Percentiles rank a stretch among this genome's conserved stretches.
phyloP scores from a whole-genome alignment of 2,888 invertebrate species.

The Pristionchus entomophagus region DNA sequence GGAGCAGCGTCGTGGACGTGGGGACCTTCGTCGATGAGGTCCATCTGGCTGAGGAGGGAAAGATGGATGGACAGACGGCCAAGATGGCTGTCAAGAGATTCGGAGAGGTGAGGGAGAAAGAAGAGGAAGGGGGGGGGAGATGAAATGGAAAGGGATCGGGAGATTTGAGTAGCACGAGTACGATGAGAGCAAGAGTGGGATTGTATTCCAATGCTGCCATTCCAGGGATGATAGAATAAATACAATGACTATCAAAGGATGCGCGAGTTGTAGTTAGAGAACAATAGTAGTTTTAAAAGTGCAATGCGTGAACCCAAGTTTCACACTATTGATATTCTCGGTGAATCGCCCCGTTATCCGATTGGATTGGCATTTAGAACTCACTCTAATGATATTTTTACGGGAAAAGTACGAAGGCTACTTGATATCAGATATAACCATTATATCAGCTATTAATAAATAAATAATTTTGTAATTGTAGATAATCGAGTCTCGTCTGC shows the following conservation, averaged over 20 bases:
- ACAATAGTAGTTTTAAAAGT: no score
- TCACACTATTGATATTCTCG: neutral
- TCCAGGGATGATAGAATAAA: no score
- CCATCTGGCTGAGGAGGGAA: slow-evolving; percentile 68
- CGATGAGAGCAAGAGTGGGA: neutral
- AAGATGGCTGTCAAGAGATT: slow-evolving; percentile 62
- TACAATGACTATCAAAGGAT: no score
- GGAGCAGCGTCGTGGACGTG: slow-evolving; percentile 60
- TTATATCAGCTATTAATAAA: no score
- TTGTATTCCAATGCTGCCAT: no score
- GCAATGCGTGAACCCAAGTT: no score
- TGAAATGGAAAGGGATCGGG: neutral
- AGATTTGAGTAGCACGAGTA: neutral
- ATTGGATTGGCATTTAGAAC: neutral
- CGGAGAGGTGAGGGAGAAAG: slow-evolving; percentile 48
- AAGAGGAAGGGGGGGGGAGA: neutral
- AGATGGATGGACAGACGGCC: slow-evolving; percentile 69
- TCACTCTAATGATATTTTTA: no score
- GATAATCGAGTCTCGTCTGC: slow-evolving; percentile 71
- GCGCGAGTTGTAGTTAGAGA: no score
- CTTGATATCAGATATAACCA: no score
- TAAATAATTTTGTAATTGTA: slow-evolving; percentile 47
- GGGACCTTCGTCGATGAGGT: slow-evolving; percentile 60
- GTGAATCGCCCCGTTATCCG: neutral
- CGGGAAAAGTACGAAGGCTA: no score